A percentile compares a stretch with the other conserved stretches of the same genome.
phyloP scores from a whole-genome alignment of 2,797 vertebrate genomes.

The Falco biarmicus region DNA sequence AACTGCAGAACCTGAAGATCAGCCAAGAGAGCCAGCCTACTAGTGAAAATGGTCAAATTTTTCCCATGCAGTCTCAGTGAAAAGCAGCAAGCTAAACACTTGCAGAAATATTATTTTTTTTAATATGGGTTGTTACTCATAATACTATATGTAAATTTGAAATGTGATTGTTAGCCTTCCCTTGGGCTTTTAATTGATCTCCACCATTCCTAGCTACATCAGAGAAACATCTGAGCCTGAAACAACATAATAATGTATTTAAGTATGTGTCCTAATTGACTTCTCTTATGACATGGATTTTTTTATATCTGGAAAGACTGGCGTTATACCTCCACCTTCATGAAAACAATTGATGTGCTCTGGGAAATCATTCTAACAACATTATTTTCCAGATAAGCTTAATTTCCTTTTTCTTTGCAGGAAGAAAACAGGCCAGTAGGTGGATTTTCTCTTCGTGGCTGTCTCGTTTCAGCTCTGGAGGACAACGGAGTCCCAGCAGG shows the following conservation, averaged over 20 bases:
- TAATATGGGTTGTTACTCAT: background rate
- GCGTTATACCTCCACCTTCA: background rate
- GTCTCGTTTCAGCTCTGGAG: conserved; percentile 91
- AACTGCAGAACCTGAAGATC: background rate
- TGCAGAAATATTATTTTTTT: background rate
- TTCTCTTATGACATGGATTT: background rate
- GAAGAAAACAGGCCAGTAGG: conserved; percentile 90
- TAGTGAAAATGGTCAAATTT: background rate
- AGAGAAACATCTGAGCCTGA: background rate
- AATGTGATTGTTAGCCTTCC: background rate
- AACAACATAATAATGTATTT: background rate
- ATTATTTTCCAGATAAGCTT: background rate
- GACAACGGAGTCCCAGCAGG: conserved; percentile 93
- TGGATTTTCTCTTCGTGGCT: conserved; percentile 90
- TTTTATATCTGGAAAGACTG: background rate
- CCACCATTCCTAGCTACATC: background rate
- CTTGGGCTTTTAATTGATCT: background rate
- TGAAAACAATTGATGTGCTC: background rate
- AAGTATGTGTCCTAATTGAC: background rate
- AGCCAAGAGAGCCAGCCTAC: background rate
- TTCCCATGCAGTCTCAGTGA: background rate
- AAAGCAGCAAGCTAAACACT: background rate
- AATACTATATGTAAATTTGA: background rate
- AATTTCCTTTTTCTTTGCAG: conserved; percentile 70
- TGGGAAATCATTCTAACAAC: background rate